A percentile compares a stretch with the other conserved stretches of the same genome.
phyloP scores from a whole-genome alignment of 2,888 invertebrate species.

The Sericinus montela region DNA sequence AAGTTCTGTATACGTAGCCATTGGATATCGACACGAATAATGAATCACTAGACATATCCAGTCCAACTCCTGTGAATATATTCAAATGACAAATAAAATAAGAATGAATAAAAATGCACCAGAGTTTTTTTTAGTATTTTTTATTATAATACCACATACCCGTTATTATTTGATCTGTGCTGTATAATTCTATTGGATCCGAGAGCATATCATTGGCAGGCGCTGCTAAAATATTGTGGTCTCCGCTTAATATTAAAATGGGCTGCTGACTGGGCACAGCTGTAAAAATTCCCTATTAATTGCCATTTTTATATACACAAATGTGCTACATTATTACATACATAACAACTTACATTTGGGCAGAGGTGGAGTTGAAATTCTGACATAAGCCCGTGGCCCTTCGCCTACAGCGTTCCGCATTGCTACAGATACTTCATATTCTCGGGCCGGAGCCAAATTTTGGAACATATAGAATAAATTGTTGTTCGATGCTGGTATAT shows the following conservation, averaged over 20 bases:
- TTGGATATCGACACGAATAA: conserved; percentile 88
- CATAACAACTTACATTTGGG: conserved; percentile 82
- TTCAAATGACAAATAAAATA: too few species aligned
- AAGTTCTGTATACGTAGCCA: conserved; percentile 81
- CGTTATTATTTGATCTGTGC: conserved; percentile 71
- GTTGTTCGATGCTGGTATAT: conserved; percentile 85
- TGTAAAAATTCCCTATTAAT: too few species aligned
- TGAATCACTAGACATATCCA: conserved; percentile 85
- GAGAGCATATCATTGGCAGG: conserved; percentile 83
- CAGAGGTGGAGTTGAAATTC: conserved; percentile 83
- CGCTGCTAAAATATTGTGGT: conserved; percentile 83
- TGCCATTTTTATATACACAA: too few species aligned
- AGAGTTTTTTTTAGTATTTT: too few species aligned
- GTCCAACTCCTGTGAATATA: conserved; percentile 82
- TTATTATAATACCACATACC: conserved; percentile 34
- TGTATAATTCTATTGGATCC: conserved; percentile 83
- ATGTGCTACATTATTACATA: too few species aligned
- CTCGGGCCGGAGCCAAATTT: conserved; percentile 84
- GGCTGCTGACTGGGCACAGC: conserved; percentile 84
- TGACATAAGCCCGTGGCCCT: conserved; percentile 84
- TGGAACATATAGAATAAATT: conserved; percentile 87
- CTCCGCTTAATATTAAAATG: conserved; percentile 83
- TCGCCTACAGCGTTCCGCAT: conserved; percentile 90
- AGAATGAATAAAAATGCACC: too few species aligned
- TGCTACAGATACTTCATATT: conserved; percentile 87